Base-by-base conservation (phyloP, 1,140 invertebrate species). In the Danaus plexippus region DNA sequence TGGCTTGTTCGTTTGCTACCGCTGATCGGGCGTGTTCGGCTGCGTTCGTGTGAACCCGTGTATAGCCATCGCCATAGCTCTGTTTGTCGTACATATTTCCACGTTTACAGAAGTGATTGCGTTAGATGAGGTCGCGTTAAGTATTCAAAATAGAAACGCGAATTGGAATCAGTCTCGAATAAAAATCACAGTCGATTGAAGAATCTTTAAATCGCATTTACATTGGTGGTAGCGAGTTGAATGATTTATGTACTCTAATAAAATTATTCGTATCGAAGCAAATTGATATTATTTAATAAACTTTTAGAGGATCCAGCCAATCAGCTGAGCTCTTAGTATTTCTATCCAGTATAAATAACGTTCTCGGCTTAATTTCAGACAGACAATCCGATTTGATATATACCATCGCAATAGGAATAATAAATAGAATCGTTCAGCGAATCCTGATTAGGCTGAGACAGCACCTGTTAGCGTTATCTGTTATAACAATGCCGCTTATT, bases 71-170 rank as follows among this genome's bases (percentile, higher is more conserved):
- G 48, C 9, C 43, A 51, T 55, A 42, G 43, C 54, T 57, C 62
- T 75, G 71, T 77, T 79, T 79, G 69, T 67, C 43, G 60, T 77
- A 80, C 60, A 73, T 71, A 83, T 80, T 76, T 77, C 73, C 60
- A 63, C 67, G 69, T 81, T 84, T 81, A 71, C 43, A 65, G 64
- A 74, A 65, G 71, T 83, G 75, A 80, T 81, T 80, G 75, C 71
- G 69, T 69, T 63, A 67, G 71, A 65, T 67, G 67, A 73, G 63
- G 59, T 66, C 54, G 64, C 66, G 57, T 67, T 64, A 61, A 61
- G 63, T 69, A 63, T 59, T 61, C 66, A 63, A 64, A 57, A 57
- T 57, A 15, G 48, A 46, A 10, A 51, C 54, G 15, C 12, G 47
- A 12, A 12, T 32, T 49, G 47, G 13, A 56, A 32, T 32, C 22